Evolutionary conservation across 2,888 invertebrate species (phyloP).

Genomic region (Globia sparganii): DNA sequence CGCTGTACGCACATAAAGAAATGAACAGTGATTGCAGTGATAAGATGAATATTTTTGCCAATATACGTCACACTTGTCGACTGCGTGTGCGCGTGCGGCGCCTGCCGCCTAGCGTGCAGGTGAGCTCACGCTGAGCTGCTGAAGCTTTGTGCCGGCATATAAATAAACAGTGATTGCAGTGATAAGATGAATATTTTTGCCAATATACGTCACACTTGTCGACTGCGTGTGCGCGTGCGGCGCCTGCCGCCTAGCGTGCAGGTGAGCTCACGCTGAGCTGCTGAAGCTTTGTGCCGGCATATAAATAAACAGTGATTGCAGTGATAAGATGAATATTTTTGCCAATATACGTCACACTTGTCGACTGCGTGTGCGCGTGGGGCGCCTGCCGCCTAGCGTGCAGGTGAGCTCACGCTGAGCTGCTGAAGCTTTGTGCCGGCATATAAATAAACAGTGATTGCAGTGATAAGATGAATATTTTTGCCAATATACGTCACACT

Average conservation of each 20-base stretch:
- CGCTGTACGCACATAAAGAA: neutral
- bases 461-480: neutral
- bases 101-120: neutral
- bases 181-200: neutral
- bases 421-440: slow-evolving; percentile 38
- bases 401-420: neutral
- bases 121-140: neutral
- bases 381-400: neutral
- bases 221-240: neutral
- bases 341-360: neutral
- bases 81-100: neutral
- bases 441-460: slow-evolving; percentile 40
- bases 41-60: neutral
- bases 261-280: neutral
- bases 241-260: neutral
- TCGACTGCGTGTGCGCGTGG: neutral
- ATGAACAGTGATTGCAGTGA: neutral
- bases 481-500: neutral
- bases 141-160: slow-evolving; percentile 49
- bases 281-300: slow-evolving; percentile 43
- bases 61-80: neutral
- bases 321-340: neutral
- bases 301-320: slow-evolving; percentile 35
- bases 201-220: neutral
- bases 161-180: slow-evolving; percentile 25